Conservation (phyloP, 2,888 invertebrate species). For the Lampropteryx suffumata region DNA sequence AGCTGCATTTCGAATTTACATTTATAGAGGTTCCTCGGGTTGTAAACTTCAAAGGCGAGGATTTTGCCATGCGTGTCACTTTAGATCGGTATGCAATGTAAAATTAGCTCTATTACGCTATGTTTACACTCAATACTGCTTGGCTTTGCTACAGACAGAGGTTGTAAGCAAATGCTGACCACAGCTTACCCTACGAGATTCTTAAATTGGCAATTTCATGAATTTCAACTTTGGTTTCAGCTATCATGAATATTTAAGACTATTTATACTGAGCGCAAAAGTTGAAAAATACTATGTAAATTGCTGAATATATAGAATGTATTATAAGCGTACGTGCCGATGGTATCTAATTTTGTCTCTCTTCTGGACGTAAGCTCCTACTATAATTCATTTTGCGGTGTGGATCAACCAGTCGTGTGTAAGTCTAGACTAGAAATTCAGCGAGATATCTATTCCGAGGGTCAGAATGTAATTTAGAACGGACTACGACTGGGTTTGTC, state of each 20-base stretch:
- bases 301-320: too few relatives aligned
- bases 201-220: too few relatives aligned
- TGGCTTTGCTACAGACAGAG: too few relatives aligned
- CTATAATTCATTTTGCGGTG: background rate
- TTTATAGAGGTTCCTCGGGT: conserved; percentile 23
- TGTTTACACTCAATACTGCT: background rate
- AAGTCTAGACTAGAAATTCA: conserved; percentile 25
- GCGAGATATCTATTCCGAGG: conserved; percentile 28
- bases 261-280: too few relatives aligned
- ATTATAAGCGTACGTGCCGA: too few relatives aligned
- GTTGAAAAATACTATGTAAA: too few relatives aligned
- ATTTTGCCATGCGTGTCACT: background rate
- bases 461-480: conserved; percentile 44
- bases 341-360: background rate
- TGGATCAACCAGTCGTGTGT: background rate
- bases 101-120: background rate
- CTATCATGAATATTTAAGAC: too few relatives aligned
- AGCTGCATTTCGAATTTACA: conserved; percentile 22
- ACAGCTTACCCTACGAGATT: too few relatives aligned
- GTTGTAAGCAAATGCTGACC: too few relatives aligned
- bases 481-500: conserved; percentile 33
- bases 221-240: too few relatives aligned
- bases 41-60: conserved; percentile 20
- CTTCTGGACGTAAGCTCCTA: conserved; percentile 5
- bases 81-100: background rate